Percentiles rank a stretch among this genome's conserved stretches.
Evolutionary conservation across 2,888 invertebrate genomes (phyloP).

Genomic region (Sinotaia quadrata): DNA sequence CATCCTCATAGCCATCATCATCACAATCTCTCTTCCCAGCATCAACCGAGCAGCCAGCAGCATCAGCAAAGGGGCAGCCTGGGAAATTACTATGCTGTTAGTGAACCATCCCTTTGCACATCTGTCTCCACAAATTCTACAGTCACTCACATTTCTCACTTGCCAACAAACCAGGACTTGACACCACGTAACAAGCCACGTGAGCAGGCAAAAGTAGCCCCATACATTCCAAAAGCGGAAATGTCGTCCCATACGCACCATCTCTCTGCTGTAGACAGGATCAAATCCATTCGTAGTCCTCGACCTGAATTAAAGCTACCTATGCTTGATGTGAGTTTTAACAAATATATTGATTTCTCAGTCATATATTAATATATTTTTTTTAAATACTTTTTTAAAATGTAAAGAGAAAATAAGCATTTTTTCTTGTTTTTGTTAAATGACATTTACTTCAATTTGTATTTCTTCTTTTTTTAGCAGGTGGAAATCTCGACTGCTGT

Average conservation of each 20-base stretch:
- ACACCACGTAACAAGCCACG: slow-evolving; percentile 42
- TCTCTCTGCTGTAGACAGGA: slow-evolving; percentile 18
- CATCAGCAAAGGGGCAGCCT: not conserved
- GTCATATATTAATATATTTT: not conserved
- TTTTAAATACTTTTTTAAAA: not conserved
- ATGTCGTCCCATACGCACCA: slow-evolving; percentile 18
- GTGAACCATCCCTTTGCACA: not conserved
- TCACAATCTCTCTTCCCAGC: not conserved
- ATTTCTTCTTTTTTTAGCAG: slow-evolving; percentile 27
- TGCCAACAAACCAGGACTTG: slow-evolving; percentile 19
- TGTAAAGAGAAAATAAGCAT: not conserved
- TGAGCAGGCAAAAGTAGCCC: slow-evolving; percentile 53
- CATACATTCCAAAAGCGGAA: slow-evolving; percentile 55
- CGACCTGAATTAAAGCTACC: slow-evolving; percentile 37
- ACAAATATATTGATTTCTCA: not conserved
- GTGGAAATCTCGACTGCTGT: slow-evolving; percentile 59
- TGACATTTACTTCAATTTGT: slow-evolving; percentile 18
- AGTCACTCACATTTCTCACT: slow-evolving; percentile 44
- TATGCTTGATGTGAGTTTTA: slow-evolving; percentile 41
- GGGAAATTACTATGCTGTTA: slow-evolving; percentile 3
- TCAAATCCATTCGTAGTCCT: slow-evolving; percentile 20
- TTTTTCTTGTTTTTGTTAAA: not conserved
- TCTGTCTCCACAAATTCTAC: slow-evolving; percentile 30
- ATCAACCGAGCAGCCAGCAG: slow-evolving; percentile 8
- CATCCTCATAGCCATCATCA: slow-evolving; percentile 11